Conservation (phyloP, 92 coral and sea anemone genomes). For the Diadumene lineata region DNA sequence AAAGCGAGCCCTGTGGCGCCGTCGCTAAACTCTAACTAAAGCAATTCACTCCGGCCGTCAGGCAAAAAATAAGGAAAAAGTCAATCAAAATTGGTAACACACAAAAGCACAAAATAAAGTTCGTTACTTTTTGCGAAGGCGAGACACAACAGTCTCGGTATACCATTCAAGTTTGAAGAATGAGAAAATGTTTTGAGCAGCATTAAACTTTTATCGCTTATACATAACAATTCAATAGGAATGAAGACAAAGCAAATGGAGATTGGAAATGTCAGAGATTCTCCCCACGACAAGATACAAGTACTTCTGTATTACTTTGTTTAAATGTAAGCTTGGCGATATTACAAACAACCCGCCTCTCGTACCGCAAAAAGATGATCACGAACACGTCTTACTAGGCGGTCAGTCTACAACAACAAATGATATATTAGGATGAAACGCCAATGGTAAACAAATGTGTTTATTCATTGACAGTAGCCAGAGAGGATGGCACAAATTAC, state of each 20-base stretch:
- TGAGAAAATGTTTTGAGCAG: not conserved
- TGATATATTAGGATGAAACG: slow-evolving; percentile 16
- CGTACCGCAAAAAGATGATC: slow-evolving; percentile 36
- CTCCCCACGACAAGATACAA: not conserved
- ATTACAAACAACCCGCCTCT: slow-evolving; percentile 21
- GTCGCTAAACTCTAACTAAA: not conserved
- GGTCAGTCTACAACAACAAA: slow-evolving; percentile 26
- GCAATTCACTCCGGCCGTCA: not conserved
- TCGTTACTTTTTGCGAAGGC: not conserved
- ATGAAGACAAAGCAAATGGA: not conserved
- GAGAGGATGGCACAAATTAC: slow-evolving; percentile 52
- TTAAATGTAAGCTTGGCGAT: not conserved
- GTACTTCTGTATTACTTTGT: not conserved
- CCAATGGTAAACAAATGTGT: slow-evolving; percentile 35
- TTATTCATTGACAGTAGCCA: slow-evolving; percentile 23
- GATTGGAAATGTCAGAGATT: not conserved
- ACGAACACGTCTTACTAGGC: slow-evolving; percentile 4
- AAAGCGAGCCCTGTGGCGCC: not conserved
- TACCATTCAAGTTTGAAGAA: not conserved
- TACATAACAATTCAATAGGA: not conserved
- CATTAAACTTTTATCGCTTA: slow-evolving; percentile 12
- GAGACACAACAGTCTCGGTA: not conserved
- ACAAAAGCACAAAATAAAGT: not conserved
- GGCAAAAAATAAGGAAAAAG: no score
- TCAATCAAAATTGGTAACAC: not conserved